phyloP scores from a whole-genome alignment of 1,140 invertebrate species.

The Goniozus legneri region DNA sequence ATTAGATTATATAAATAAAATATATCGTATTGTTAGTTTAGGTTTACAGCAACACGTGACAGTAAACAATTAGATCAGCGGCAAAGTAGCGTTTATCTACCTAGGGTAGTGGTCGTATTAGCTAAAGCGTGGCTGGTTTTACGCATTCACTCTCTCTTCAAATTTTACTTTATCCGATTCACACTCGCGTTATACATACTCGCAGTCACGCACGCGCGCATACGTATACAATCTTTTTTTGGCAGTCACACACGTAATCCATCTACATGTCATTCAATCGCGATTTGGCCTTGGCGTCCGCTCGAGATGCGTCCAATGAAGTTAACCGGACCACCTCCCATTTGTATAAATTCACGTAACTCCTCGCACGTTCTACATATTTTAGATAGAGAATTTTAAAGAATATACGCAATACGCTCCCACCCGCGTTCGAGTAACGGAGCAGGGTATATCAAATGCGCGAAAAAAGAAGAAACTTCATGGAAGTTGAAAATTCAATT shows the following conservation, averaged over 20 bases:
- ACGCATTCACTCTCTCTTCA: slow-evolving; percentile 14
- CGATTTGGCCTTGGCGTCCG: neutral
- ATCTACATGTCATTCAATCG: neutral
- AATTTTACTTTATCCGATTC: slow-evolving; percentile 1
- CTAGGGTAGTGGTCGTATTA: slow-evolving; percentile 47
- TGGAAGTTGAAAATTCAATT: slow-evolving; percentile 29
- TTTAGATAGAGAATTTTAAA: neutral
- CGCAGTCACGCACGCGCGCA: neutral
- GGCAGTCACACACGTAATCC: neutral
- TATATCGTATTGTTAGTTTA: slow-evolving; percentile 48
- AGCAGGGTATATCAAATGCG: slow-evolving; percentile 1
- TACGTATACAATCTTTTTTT: neutral
- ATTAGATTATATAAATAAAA: slow-evolving; percentile 52
- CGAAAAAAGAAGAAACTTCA: slow-evolving; percentile 35
- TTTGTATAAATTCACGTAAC: neutral
- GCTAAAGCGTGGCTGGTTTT: slow-evolving; percentile 40
- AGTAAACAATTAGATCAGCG: slow-evolving; percentile 51
- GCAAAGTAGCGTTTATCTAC: slow-evolving; percentile 48
- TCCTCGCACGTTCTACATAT: neutral
- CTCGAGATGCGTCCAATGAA: neutral
- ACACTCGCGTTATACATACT: neutral
- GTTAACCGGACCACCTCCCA: neutral
- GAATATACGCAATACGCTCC: too few relatives aligned
- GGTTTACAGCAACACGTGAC: slow-evolving; percentile 50
- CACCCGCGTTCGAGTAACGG: neutral